Conservation (phyloP, 2,888 invertebrate species). For the Heteromyza rotundicornis region DNA sequence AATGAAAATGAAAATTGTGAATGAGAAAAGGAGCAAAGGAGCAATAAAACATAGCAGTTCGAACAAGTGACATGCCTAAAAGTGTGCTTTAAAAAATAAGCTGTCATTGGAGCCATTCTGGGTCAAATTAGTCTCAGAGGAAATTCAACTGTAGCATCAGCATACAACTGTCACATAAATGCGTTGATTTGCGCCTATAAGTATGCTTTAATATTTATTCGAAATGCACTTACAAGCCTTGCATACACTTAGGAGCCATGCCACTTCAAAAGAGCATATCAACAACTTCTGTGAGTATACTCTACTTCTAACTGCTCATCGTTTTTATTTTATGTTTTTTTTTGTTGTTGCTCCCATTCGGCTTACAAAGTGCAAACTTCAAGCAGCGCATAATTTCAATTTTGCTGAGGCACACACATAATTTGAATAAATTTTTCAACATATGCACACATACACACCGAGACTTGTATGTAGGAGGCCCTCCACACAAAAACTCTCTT, state of each 20-base stretch:
- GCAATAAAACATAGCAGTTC: background rate
- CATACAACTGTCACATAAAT: background rate
- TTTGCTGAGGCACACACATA: slow-evolving; percentile 49
- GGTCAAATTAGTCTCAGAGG: too few relatives aligned
- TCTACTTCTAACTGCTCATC: too few relatives aligned
- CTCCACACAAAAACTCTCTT: too few relatives aligned
- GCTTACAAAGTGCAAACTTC: background rate
- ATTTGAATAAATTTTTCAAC: slow-evolving; percentile 30
- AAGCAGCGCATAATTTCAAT: slow-evolving; percentile 35
- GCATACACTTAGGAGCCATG: background rate
- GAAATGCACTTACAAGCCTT: background rate
- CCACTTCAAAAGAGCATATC: background rate
- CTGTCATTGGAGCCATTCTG: too few relatives aligned
- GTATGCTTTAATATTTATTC: background rate
- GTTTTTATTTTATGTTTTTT: too few relatives aligned
- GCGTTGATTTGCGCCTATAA: background rate
- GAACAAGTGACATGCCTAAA: background rate
- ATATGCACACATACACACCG: background rate
- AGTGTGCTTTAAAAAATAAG: background rate
- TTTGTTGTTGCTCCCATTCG: too few relatives aligned
- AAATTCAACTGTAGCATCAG: background rate
- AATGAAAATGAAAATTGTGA: background rate
- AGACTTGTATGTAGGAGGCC: background rate
- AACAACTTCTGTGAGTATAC: background rate
- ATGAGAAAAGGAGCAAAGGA: too few relatives aligned